Evolutionary conservation across 2,113 vertebrate genomes (phyloP), one percentile per base, ranked within the genome.

Genomic region (Oryzias javanicus): DNA sequence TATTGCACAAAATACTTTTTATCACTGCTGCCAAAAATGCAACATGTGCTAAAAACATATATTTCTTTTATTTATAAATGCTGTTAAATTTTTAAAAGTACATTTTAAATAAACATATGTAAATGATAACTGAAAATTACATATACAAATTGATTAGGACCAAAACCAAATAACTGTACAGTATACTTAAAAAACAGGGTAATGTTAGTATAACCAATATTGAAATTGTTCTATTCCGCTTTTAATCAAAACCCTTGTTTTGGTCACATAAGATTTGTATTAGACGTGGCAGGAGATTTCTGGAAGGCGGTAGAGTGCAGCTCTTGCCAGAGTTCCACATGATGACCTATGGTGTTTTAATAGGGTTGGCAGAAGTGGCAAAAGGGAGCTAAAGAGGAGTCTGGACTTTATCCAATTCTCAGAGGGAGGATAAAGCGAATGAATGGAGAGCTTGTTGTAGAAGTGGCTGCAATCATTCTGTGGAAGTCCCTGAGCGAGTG

Each of bases 331-430:
- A 65, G 73, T 73, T 59, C 69, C 69, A 55, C 67, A 44, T 48
- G 69, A 71, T 75, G 79, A 77, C 80, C 85, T 56, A 35, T 52
- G 55, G 57, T 67, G 76, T 56, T 83, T 76, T 76, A 86, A 80
- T 73, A 60, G 78, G 60, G 78, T 72, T 74, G 76, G 85, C 67
- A 70, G 70, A 49, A 55, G 42, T 17, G 41, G 59, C 64, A 53
- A 55, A 25, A 59, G 57, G 55, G 44, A 64, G 80, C 35, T 54
- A 2, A 63, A 73, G 80, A 82, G 67, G 78, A 79, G 71, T 48
- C 20, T 84, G 87, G 78, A 59, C 55, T 27, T 12, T 0, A 1
- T 70, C 85, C 87, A 86, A 42, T 48, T 59, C 70, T 74, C 78
- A 61, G 69, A 75, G 67, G 60, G 71, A 62, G 17, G 48, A 76